Evolutionary conservation across 1,140 invertebrate species (phyloP).

Genomic region (Aphaenogaster rudis): DNA sequence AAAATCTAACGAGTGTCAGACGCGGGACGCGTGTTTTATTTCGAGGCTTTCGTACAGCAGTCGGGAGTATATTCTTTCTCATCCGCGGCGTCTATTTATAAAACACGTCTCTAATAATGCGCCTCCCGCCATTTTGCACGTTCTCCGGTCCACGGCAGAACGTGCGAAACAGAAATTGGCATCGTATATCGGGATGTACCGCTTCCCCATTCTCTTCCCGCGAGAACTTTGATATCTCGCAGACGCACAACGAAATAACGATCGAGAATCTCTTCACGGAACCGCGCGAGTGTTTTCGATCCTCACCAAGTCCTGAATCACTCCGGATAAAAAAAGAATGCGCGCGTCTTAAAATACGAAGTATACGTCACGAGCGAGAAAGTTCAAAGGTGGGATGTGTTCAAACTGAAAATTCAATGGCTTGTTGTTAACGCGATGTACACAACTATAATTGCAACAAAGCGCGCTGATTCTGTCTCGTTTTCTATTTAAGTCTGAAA

Average conservation of each 20-base stretch:
- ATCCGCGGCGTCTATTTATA: slow-evolving; percentile 56
- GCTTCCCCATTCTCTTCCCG: background rate
- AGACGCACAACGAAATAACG: background rate
- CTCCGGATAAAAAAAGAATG: slow-evolving; percentile 48
- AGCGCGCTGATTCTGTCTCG: background rate
- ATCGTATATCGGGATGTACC: background rate
- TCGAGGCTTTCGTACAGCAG: slow-evolving; percentile 36
- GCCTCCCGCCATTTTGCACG: slow-evolving; percentile 61
- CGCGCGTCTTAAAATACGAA: slow-evolving; percentile 37
- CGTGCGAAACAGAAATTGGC: slow-evolving; percentile 59
- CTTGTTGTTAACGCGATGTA: background rate
- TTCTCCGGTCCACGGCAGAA: slow-evolving; percentile 55
- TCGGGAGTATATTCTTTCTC: slow-evolving; percentile 60
- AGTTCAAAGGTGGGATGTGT: slow-evolving; percentile 12
- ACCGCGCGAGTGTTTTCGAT: background rate
- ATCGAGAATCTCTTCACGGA: background rate
- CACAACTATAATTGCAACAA: background rate
- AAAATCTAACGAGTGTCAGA: slow-evolving; percentile 31
- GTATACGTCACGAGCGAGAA: background rate
- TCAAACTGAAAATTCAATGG: background rate
- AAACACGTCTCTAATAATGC: slow-evolving; percentile 65
- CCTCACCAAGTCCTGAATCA: slow-evolving; percentile 3
- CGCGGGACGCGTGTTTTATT: slow-evolving; percentile 51
- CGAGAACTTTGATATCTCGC: background rate
- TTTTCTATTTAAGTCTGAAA: background rate